A percentile compares a stretch with the other conserved stretches of the same genome.
Conservation (phyloP, 2,888 invertebrate genomes). For the Drosophila melanosoma region DNA sequence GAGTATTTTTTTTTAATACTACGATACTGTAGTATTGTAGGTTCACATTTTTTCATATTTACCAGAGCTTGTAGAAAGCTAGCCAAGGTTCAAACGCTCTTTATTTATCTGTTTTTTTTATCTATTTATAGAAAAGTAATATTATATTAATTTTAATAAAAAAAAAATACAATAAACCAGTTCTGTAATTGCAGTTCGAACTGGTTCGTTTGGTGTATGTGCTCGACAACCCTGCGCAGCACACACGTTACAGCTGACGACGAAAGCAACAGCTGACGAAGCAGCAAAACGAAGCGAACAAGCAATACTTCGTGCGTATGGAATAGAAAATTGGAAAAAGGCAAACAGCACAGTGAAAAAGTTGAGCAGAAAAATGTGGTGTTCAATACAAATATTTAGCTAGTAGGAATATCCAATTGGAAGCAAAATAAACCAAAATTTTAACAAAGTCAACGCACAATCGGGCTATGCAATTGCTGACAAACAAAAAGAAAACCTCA, state of each 20-base stretch:
- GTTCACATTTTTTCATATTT: background rate
- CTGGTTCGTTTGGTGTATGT: constrained; percentile 7
- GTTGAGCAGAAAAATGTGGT: constrained; percentile 66
- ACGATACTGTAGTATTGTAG: background rate
- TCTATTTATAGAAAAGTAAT: background rate
- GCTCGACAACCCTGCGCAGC: constrained; percentile 41
- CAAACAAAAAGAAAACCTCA: constrained; percentile 10
- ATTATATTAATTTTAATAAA: background rate
- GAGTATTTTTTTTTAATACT: background rate
- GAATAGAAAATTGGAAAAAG: constrained; percentile 66
- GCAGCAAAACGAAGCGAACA: constrained; percentile 59
- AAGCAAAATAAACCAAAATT: constrained; percentile 26
- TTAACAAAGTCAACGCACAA: constrained; percentile 41
- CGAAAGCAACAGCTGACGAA: constrained; percentile 66
- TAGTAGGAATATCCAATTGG: constrained; percentile 25
- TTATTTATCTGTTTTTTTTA: background rate
- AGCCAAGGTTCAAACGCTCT: background rate
- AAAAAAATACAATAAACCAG: constrained; percentile 8
- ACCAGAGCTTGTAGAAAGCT: background rate
- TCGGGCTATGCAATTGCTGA: constrained; percentile 42
- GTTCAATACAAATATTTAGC: constrained; percentile 44
- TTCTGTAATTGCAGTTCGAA: background rate
- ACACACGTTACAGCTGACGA: constrained; percentile 60
- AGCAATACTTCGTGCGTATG: constrained; percentile 64
- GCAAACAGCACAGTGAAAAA: constrained; percentile 60